These are phyloP conservation scores for Psettodes erumei DNA, from an alignment of 2,113 vertebrate species.

Conservation along the genomic window DNA sequence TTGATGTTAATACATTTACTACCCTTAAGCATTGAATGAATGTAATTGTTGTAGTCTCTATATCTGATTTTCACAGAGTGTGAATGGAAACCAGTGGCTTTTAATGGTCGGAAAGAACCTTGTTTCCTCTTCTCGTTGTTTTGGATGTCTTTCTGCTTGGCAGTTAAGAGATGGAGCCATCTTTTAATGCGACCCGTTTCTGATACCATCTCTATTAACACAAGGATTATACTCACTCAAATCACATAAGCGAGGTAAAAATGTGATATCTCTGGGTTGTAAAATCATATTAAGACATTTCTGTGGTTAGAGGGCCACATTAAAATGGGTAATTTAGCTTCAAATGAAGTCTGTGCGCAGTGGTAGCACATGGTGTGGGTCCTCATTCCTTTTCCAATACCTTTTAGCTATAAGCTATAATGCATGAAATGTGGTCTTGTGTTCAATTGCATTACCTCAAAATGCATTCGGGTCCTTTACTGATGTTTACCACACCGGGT, in stretches of 20 bases:
- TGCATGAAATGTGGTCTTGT: conserved; percentile 40
- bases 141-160: conserved; percentile 46
- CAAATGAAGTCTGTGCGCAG: conserved; percentile 64
- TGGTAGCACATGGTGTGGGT: conserved; percentile 36
- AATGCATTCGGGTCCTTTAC: conserved; percentile 32
- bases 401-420: conserved; percentile 60
- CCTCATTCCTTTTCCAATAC: conserved; percentile 67
- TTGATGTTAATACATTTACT: conserved; percentile 51
- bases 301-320: conserved; percentile 62
- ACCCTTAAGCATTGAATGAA: conserved; percentile 56
- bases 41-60: conserved; percentile 53
- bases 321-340: conserved; percentile 71
- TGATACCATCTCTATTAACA: conserved; percentile 72
- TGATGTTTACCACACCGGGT: conserved; percentile 19
- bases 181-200: conserved; percentile 60
- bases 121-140: conserved; percentile 45
- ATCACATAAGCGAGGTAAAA: conserved; percentile 59
- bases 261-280: conserved; percentile 57
- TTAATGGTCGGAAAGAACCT: conserved; percentile 44
- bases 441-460: conserved; percentile 38
- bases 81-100: conserved; percentile 44
- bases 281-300: conserved; percentile 65
- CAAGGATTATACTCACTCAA: conserved; percentile 56
- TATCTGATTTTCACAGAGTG: conserved; percentile 40
- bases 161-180: conserved; percentile 53